phyloP scores from a whole-genome alignment of 2,888 invertebrate genomes.

The Acrobasis repandana region DNA sequence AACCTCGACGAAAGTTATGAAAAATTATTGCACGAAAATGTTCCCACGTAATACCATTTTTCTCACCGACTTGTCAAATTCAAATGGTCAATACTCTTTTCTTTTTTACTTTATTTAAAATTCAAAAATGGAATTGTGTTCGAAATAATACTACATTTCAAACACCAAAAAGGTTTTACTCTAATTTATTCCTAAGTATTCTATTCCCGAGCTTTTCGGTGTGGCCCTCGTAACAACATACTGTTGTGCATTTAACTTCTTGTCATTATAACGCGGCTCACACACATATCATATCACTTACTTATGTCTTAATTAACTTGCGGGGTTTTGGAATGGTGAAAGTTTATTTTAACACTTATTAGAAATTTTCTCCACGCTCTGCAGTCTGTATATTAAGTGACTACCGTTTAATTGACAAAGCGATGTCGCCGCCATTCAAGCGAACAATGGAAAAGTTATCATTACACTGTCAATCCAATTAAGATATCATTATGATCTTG shows the following conservation, averaged over 20 bases:
- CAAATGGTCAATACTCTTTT: no score
- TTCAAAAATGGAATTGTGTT: no score
- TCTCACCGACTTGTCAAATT: no score
- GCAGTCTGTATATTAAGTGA: neutral
- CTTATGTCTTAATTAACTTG: conserved; percentile 12
- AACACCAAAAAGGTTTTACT: no score
- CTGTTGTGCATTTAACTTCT: neutral
- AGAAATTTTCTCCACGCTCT: neutral
- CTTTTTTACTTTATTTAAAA: no score
- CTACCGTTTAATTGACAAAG: conserved; percentile 4
- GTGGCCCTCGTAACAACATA: no score
- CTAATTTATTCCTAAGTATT: no score
- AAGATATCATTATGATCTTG: neutral
- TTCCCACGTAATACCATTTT: no score
- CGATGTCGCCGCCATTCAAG: neutral
- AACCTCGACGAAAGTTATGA: no score
- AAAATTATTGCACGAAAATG: no score
- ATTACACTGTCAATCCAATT: neutral
- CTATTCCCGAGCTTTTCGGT: no score
- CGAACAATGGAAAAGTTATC: neutral
- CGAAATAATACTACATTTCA: no score
- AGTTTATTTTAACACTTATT: conserved; percentile 11
- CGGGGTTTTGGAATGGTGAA: neutral
- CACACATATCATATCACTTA: conserved; percentile 1
- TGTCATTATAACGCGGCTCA: neutral